Evolutionary conservation across 2,113 vertebrate genomes (phyloP), one percentile per base, ranked within the genome.

Genomic region (Tragelaphus buxtoni): DNA sequence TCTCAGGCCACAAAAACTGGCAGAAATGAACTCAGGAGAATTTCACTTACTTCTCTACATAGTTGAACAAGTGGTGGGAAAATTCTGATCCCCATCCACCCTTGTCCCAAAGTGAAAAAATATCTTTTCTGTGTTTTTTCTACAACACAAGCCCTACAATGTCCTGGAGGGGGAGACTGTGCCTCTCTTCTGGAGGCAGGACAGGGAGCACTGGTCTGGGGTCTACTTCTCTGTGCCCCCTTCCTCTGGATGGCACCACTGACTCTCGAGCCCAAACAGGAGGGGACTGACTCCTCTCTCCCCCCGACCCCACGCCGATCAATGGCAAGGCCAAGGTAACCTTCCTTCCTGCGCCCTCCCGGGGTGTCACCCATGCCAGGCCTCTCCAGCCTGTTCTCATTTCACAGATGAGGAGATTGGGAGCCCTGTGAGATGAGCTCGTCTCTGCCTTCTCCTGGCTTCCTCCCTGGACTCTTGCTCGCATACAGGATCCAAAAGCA

Each of bases 161-260:
- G 11, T 35, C 55, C 51, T 3, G 3, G 22, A 26, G 47, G 22
- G 32, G 47, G 49, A 51, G 55, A 58, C 47, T 4, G 4, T 22
- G 6, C 18, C 86, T 55, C 65, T 77, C 49, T 86, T 77, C 56
- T 35, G 24, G 18, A 53, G 56, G 26, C 3, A 4, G 49, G 3
- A 18, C 8, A 18, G 35, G 22, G 17, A 55, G 32, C 1, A 4
- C 30, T 6, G 26, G 26, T 8, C 22, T 85, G 28, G 81, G 56
- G 72, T 28, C 0, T 13, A 4, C 28, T 61, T 47, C 2, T 35
- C 63, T 4, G 14, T 3, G 9, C 80, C n/a, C 4, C 0, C 10
- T 42, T 35, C 49, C 65, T 60, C 26, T n/a, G 17, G 28, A 28
- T 5, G 2, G 28, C 24, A 12, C 51, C 28, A 13, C 28, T 20